Conservation (phyloP, 2,113 vertebrate genomes). For the Nothoprocta perdicaria region DNA sequence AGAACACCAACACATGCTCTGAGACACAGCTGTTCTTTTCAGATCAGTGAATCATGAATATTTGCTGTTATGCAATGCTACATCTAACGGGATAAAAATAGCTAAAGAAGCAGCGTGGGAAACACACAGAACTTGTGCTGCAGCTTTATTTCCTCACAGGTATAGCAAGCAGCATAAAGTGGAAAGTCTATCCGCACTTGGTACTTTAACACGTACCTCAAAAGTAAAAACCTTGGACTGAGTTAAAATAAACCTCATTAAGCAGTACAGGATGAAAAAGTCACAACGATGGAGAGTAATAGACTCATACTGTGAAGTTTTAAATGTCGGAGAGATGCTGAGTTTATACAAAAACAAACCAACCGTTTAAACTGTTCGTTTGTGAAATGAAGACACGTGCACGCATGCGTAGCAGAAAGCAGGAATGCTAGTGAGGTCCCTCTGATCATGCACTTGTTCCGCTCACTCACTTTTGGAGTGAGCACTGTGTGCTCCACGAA, state of each 20-base stretch:
- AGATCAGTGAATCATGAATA: constrained; percentile 54
- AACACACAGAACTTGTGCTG: neutral
- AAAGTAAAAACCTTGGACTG: neutral
- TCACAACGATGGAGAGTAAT: neutral
- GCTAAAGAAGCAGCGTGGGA: neutral
- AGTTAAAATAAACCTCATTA: neutral
- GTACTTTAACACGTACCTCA: neutral
- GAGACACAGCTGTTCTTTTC: constrained; percentile 56
- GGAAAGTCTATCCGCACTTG: neutral
- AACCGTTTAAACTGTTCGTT: neutral
- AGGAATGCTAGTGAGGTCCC: neutral
- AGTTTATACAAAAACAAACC: neutral
- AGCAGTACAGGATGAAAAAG: neutral
- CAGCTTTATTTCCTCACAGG: constrained; percentile 6
- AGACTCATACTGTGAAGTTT: rapidly evolving
- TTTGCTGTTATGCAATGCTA: neutral
- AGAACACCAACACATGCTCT: neutral
- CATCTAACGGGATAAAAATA: constrained; percentile 50
- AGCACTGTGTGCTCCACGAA: neutral
- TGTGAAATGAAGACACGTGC: neutral
- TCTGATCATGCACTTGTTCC: neutral
- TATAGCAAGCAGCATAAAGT: constrained; percentile 18
- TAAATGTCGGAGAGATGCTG: neutral
- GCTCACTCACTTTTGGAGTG: neutral
- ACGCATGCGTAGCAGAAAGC: neutral